Evolutionary conservation across 35 echinoderm and acorn worm species (phyloP).

Genomic region (Patiria miniata): DNA sequence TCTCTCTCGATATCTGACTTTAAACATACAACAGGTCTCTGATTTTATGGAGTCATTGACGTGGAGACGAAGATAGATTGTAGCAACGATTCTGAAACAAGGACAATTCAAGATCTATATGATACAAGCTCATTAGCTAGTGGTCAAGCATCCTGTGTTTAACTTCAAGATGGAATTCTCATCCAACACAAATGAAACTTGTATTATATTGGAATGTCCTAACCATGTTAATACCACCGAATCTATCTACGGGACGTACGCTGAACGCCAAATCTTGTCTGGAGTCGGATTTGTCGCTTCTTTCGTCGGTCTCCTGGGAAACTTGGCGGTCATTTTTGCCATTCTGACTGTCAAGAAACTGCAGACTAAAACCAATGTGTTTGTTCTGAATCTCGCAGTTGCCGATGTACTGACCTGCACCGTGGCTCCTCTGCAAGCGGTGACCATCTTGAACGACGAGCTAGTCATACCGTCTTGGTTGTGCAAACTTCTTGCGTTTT

Average conservation of each 20-base stretch:
- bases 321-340: slow-evolving; percentile 21
- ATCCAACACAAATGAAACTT: no score
- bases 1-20: no score
- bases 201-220: no score
- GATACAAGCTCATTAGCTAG: no score
- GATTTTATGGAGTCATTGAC: no score
- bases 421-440: not conserved
- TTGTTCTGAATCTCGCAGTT: slow-evolving; percentile 37
- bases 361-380: slow-evolving; percentile 41
- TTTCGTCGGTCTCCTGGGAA: slow-evolving; percentile 42
- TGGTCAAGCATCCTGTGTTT: no score
- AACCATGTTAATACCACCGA: no score
- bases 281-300: not conserved
- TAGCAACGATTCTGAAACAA: no score
- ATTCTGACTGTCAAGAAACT: slow-evolving; percentile 35
- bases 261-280: not conserved
- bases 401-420: slow-evolving; percentile 35
- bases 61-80: no score
- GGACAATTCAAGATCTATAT: no score
- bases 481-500: not conserved
- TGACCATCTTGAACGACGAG: not conserved
- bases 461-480: not conserved
- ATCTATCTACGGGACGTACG: not conserved
- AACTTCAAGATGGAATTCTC: no score
- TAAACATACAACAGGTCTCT: no score